A percentile compares a stretch with the other conserved stretches of the same genome.
Conservation (phyloP, 2,113 vertebrate genomes). For the Cyrtonyx montezumae region DNA sequence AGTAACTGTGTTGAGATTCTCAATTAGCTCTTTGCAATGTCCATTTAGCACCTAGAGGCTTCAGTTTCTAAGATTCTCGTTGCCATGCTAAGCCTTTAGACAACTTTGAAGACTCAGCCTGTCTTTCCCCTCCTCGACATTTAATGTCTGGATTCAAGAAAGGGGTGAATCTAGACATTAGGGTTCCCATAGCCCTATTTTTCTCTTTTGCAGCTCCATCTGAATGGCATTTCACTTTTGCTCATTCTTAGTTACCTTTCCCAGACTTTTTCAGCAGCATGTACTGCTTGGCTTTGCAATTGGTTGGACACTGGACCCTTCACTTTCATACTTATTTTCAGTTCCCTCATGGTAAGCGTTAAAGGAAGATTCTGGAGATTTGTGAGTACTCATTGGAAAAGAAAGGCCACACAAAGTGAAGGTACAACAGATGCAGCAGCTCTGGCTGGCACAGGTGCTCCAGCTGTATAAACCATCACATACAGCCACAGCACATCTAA, state of each 20-base stretch:
- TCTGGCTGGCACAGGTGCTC: background rate
- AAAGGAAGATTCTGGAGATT: background rate
- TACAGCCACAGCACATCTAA: background rate
- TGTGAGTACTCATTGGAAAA: background rate
- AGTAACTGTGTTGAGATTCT: constrained; percentile 17
- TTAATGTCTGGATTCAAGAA: background rate
- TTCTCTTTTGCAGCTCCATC: background rate
- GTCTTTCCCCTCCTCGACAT: background rate
- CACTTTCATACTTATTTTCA: background rate
- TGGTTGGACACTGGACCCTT: background rate
- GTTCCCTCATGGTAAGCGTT: background rate
- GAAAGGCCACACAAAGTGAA: background rate
- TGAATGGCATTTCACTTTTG: background rate
- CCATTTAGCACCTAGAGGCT: constrained; percentile 13
- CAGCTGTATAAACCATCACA: background rate
- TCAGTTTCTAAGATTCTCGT: background rate
- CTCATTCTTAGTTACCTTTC: background rate
- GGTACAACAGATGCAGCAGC: background rate
- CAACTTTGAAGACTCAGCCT: background rate
- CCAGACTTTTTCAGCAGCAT: background rate
- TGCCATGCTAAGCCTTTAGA: background rate
- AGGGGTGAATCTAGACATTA: background rate
- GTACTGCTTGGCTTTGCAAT: background rate
- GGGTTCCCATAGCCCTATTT: background rate
- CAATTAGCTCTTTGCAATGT: background rate